Conservation (phyloP, 2,888 invertebrate species). For the Philhelius pedissequus region DNA sequence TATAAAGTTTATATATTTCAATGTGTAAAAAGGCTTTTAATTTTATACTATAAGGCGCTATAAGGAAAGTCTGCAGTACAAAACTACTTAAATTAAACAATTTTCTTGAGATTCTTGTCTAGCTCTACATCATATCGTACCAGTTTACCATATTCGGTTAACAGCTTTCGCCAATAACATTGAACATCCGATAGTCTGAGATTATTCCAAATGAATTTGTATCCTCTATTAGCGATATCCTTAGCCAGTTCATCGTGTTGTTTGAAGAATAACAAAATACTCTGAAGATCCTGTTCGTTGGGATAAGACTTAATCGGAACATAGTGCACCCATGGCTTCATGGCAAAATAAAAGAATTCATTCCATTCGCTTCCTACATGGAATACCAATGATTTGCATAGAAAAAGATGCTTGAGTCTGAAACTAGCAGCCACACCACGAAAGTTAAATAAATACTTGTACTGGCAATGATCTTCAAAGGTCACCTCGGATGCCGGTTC, state of each 20-base stretch:
- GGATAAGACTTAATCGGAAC: constrained; percentile 88
- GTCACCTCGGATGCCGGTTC: constrained; percentile 92
- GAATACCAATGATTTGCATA: constrained; percentile 95
- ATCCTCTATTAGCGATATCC: constrained; percentile 90
- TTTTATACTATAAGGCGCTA: constrained; percentile 25
- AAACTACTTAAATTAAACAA: constrained; percentile 71
- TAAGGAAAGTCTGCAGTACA: background rate
- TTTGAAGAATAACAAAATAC: constrained; percentile 87
- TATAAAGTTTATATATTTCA: constrained; percentile 22
- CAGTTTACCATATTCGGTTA: constrained; percentile 87
- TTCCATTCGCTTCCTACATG: constrained; percentile 96
- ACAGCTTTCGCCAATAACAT: constrained; percentile 92
- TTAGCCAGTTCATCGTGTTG: constrained; percentile 86
- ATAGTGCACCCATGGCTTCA: constrained; percentile 98
- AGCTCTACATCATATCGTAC: constrained; percentile 83
- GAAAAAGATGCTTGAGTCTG: constrained; percentile 95
- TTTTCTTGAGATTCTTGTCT: constrained; percentile 82
- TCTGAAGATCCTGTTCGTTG: constrained; percentile 84
- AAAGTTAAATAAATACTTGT: constrained; percentile 96
- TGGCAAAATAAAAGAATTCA: constrained; percentile 94
- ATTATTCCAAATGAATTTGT: constrained; percentile 90
- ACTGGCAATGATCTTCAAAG: constrained; percentile 95
- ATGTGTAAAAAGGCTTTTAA: constrained; percentile 11
- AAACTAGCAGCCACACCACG: constrained; percentile 98
- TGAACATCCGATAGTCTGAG: constrained; percentile 89